Conservation (phyloP, 2,888 invertebrate species). For the Epirrita christyi region DNA sequence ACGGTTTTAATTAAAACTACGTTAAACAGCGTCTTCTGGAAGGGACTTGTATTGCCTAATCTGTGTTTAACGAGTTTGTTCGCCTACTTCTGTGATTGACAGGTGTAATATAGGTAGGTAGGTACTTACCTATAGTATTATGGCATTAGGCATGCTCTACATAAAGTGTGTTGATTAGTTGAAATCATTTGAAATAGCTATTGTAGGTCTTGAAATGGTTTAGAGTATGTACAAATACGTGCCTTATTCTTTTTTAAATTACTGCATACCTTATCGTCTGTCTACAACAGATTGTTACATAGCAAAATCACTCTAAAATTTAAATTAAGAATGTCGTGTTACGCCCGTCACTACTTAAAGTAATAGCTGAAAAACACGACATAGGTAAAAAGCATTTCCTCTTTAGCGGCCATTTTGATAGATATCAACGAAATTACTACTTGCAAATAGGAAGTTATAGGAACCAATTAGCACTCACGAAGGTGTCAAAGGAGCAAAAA, state of each 20-base stretch:
- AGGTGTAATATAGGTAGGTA: constrained; percentile 13
- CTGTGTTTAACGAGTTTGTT: constrained; percentile 7
- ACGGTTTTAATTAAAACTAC: too few relatives aligned
- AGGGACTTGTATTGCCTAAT: background rate
- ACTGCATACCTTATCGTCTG: too few relatives aligned
- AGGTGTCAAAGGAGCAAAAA: constrained; percentile 11
- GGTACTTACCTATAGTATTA: background rate
- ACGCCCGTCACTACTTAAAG: constrained; percentile 1
- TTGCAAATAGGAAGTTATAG: constrained; percentile 18
- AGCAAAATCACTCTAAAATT: too few relatives aligned
- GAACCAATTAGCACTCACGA: constrained; percentile 28
- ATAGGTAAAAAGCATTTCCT: constrained; percentile 21
- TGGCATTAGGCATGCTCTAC: constrained; percentile 20
- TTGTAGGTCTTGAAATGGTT: too few relatives aligned
- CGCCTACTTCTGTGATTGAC: constrained; percentile 19
- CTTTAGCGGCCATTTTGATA: constrained; percentile 7
- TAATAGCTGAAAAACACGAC: constrained; percentile 21
- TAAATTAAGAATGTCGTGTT: background rate
- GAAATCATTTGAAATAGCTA: too few relatives aligned
- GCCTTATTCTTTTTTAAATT: too few relatives aligned
- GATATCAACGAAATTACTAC: constrained; percentile 22
- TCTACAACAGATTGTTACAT: too few relatives aligned
- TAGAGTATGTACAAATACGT: too few relatives aligned
- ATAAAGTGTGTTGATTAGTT: background rate
- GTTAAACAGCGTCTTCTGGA: background rate